These are phyloP conservation scores for Heteromyza rotundicornis DNA, from an alignment of 2,888 invertebrate genomes.

Conservation along the genomic window DNA sequence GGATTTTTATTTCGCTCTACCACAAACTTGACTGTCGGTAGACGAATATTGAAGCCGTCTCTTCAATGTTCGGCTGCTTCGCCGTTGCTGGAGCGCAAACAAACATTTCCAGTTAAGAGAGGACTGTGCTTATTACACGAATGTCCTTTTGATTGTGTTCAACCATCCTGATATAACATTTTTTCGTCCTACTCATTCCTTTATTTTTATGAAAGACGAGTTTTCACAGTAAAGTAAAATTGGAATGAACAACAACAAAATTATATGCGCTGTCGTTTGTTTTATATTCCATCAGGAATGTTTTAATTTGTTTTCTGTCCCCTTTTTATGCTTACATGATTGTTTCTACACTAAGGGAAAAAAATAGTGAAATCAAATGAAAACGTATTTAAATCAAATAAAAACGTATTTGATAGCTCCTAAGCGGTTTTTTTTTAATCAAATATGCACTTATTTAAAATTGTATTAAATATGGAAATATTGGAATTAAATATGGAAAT, in stretches of 20 bases:
- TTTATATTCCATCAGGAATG: constrained; percentile 42
- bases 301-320: constrained; percentile 49
- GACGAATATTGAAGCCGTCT: too few relatives aligned
- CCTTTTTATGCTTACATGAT: background rate
- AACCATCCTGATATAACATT: constrained; percentile 42
- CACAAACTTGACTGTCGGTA: too few relatives aligned
- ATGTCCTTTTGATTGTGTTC: constrained; percentile 57
- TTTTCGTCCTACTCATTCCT: constrained; percentile 1
- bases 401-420: too few relatives aligned
- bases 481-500: too few relatives aligned
- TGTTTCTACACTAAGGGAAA: too few relatives aligned
- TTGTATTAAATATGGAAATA: too few relatives aligned
- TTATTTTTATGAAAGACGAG: background rate
- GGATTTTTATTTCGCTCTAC: constrained; percentile 32
- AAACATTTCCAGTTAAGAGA: background rate
- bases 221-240: background rate
- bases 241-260: constrained; percentile 12
- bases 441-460: too few relatives aligned
- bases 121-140: constrained; percentile 48
- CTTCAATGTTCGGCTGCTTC: too few relatives aligned
- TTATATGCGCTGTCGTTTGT: constrained; percentile 11
- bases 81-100: background rate
- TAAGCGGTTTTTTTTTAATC: constrained; percentile 14
- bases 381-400: too few relatives aligned
- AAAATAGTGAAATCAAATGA: too few relatives aligned